These are phyloP conservation scores for Apamea monoglypha DNA, from an alignment of 2,888 invertebrate species.

Conservation along the genomic window DNA sequence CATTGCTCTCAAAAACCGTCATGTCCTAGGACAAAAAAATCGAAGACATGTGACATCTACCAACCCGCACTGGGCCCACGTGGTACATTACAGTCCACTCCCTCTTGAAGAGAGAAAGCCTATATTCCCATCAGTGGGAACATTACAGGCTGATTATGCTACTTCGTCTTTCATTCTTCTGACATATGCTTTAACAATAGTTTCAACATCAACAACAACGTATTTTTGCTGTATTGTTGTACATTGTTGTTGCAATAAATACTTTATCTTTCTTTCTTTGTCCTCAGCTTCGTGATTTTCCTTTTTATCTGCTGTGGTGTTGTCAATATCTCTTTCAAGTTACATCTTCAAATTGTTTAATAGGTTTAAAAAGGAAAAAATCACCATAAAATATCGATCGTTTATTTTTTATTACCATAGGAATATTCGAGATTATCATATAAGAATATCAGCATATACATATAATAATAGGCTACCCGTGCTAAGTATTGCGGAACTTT, in stretches of 20 bases:
- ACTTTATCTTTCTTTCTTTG: no score
- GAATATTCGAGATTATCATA: not conserved
- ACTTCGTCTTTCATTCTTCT: not conserved
- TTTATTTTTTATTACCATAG: not conserved
- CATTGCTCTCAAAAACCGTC: not conserved
- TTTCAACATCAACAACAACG: not conserved
- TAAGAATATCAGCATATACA: not conserved
- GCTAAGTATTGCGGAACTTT: constrained; percentile 6
- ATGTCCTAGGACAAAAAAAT: not conserved
- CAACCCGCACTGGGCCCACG: not conserved
- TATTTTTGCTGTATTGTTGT: no score
- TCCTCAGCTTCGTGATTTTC: no score
- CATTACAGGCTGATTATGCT: no score
- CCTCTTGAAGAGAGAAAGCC: not conserved
- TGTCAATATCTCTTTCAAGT: not conserved
- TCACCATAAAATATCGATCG: not conserved
- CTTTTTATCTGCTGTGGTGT: not conserved
- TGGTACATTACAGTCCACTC: no score
- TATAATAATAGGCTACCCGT: not conserved
- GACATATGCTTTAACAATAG: not conserved
- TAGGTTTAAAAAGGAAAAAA: not conserved
- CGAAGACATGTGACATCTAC: not conserved
- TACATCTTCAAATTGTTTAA: not conserved
- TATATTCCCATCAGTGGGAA: not conserved
- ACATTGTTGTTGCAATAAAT: no score